Conservation (phyloP, 2,797 vertebrate species). For the Sebastes melanostomus region DNA sequence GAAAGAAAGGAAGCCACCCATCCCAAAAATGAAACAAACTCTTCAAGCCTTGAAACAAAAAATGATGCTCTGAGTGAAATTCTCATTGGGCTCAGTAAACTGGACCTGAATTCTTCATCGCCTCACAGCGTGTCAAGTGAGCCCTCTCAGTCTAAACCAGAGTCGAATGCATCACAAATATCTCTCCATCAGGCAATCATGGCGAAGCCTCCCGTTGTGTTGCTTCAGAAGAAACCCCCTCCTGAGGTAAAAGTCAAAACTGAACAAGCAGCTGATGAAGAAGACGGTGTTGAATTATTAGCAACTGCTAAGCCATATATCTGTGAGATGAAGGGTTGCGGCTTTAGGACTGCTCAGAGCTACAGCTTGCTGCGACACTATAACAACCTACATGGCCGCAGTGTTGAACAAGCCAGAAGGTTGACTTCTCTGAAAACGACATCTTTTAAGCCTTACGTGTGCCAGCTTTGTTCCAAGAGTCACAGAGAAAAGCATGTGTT, state of each 20-base stretch:
- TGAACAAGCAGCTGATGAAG: slow-evolving; percentile 7
- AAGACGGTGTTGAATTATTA: slow-evolving; percentile 73
- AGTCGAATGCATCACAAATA: slow-evolving; percentile 67
- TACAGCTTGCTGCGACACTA: slow-evolving; percentile 93
- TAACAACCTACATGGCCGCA: slow-evolving; percentile 87
- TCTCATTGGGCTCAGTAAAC: slow-evolving; percentile 87
- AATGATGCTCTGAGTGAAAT: slow-evolving; percentile 88
- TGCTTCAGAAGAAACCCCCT: slow-evolving; percentile 57
- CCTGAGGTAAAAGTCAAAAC: slow-evolving; percentile 25
- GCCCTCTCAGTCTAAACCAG: slow-evolving; percentile 71
- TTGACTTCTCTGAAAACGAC: slow-evolving; percentile 85
- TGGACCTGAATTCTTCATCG: slow-evolving; percentile 86
- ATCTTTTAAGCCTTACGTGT: slow-evolving; percentile 92
- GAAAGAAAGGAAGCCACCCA: slow-evolving; percentile 44
- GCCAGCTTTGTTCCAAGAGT: slow-evolving; percentile 92
- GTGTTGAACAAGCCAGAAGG: slow-evolving; percentile 86
- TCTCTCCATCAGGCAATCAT: slow-evolving; percentile 79
- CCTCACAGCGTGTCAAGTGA: slow-evolving; percentile 45
- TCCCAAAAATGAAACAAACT: slow-evolving; percentile 31
- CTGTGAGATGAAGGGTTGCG: slow-evolving; percentile 89
- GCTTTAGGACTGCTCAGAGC: slow-evolving; percentile 89
- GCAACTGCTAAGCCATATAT: slow-evolving; percentile 89
- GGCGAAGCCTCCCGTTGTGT: slow-evolving; percentile 77
- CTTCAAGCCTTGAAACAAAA: slow-evolving; percentile 56
- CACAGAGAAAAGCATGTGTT: slow-evolving; percentile 91